Conservation (phyloP, 1,140 invertebrate genomes). For the Rhopalosiphum maidis region DNA sequence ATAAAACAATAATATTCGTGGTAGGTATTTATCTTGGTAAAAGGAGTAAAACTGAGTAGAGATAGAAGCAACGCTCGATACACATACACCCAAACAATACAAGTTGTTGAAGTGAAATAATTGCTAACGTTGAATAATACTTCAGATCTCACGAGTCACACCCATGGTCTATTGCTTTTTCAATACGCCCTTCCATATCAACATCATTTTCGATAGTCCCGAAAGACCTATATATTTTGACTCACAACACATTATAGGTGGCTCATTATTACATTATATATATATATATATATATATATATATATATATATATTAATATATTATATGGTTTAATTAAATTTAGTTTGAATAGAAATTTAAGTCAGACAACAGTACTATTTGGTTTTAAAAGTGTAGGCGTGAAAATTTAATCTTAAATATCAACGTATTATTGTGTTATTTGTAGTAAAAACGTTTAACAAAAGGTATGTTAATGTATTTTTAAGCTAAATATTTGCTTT, state of each 20-base stretch:
- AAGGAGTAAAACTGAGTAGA: background rate
- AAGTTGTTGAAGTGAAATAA: conserved; percentile 35
- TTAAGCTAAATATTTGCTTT: background rate
- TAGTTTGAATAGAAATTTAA: background rate
- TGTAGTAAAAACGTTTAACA: too few relatives aligned
- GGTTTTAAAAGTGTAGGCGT: background rate
- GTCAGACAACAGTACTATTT: background rate
- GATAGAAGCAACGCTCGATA: background rate
- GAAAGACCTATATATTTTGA: background rate
- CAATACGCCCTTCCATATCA: background rate
- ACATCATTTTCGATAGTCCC: background rate
- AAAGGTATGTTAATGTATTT: too few relatives aligned
- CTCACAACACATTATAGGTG: background rate
- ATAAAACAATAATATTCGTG: background rate
- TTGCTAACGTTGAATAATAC: conserved; percentile 17
- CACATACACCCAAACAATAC: background rate
- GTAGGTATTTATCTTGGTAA: background rate
- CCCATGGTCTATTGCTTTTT: background rate
- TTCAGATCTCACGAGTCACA: background rate
- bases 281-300: too few relatives aligned
- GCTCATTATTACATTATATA: background rate
- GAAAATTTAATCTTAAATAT: background rate
- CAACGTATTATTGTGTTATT: too few relatives aligned
- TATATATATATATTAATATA: too few relatives aligned
- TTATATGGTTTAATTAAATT: background rate